phyloP scores from a whole-genome alignment of 2,113 vertebrate species.

The Hiodon tergisus region DNA sequence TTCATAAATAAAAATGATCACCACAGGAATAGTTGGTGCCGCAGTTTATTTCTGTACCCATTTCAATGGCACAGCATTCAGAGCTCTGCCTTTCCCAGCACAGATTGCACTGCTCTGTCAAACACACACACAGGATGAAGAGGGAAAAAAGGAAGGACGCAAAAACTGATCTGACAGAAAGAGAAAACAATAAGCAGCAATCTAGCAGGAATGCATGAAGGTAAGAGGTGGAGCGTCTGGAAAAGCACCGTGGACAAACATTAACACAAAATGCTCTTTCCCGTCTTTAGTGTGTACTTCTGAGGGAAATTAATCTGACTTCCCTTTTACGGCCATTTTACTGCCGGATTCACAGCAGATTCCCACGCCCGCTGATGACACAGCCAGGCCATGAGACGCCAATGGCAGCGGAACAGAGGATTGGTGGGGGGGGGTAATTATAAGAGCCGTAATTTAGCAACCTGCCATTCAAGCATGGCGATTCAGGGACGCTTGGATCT shows the following conservation, averaged over 20 bases:
- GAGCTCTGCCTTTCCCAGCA: not conserved
- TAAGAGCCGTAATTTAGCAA: not conserved
- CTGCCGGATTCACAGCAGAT: not conserved
- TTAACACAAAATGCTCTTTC: not conserved
- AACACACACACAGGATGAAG: conserved; percentile 4
- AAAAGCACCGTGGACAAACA: conserved; percentile 8
- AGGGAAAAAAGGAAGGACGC: conserved; percentile 24
- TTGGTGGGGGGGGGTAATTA: too few relatives aligned
- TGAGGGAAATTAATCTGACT: conserved; percentile 31
- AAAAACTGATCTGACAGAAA: conserved; percentile 26
- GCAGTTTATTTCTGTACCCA: conserved; percentile 17
- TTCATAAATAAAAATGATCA: not conserved
- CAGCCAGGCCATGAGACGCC: not conserved
- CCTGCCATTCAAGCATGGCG: conserved; percentile 2
- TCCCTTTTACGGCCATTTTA: conserved; percentile 27
- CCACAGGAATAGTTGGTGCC: conserved; percentile 4
- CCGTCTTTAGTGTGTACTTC: conserved; percentile 16
- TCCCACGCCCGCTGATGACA: too few relatives aligned
- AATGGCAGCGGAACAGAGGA: not conserved
- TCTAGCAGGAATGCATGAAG: conserved; percentile 23
- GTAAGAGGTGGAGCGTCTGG: not conserved
- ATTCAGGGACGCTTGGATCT: conserved; percentile 20
- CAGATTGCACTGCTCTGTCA: conserved; percentile 19
- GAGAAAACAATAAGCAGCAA: conserved; percentile 22
- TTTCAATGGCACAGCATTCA: conserved; percentile 4